phyloP scores from a whole-genome alignment of 2,113 vertebrate species.

The Gyps fulvus region DNA sequence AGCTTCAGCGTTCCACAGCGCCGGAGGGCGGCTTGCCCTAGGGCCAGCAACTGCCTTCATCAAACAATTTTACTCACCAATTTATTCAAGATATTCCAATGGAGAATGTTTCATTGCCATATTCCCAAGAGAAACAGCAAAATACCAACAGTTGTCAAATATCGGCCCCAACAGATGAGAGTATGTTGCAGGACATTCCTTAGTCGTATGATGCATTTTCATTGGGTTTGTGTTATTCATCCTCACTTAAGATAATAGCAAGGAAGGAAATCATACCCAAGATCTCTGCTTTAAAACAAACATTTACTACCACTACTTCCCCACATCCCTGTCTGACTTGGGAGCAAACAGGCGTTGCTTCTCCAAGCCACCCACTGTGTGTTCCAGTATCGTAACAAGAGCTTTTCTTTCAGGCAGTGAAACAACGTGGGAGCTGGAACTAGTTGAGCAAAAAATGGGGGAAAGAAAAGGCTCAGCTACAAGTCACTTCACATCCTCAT shows the following conservation, averaged over 20 bases:
- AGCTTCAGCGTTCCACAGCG: fast-evolving
- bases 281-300: not conserved
- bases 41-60: not conserved
- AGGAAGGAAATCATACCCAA: not conserved
- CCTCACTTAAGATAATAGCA: not conserved
- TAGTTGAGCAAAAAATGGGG: not conserved
- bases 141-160: not conserved
- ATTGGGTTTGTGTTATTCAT: not conserved
- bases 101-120: not conserved
- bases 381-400: not conserved
- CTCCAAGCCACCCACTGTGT: not conserved
- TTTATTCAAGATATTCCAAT: not conserved
- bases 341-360: not conserved
- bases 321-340: not conserved
- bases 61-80: not conserved
- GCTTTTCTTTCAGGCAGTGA: not conserved
- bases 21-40: fast-evolving
- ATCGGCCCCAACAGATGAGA: not conserved
- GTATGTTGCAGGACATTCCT: not conserved
- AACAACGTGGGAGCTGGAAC: not conserved
- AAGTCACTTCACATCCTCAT: not conserved
- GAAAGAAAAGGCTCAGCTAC: not conserved
- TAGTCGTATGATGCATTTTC: not conserved
- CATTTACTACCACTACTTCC: not conserved
- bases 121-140: not conserved